These are phyloP conservation scores for Antheraea assamensis DNA, from an alignment of 2,888 invertebrate species.

Conservation along the genomic window DNA sequence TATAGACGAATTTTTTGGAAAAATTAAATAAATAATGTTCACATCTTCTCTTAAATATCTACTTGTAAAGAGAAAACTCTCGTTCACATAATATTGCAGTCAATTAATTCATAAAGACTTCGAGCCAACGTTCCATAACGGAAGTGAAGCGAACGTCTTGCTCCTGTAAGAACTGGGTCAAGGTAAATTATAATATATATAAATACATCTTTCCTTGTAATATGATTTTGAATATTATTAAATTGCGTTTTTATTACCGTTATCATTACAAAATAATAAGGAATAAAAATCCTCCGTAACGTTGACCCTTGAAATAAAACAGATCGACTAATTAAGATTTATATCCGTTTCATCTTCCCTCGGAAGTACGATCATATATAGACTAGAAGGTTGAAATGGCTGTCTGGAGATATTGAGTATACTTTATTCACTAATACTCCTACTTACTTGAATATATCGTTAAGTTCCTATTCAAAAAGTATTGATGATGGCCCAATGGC, in stretches of 20 bases:
- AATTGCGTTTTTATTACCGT: background rate
- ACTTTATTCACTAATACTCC: no score
- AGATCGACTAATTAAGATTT: background rate
- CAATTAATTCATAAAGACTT: slow-evolving; percentile 10
- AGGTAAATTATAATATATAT: slow-evolving; percentile 15
- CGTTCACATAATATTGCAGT: background rate
- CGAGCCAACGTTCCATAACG: background rate
- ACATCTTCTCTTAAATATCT: background rate
- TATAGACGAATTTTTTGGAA: background rate
- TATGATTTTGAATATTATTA: slow-evolving; percentile 1
- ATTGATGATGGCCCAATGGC: no score
- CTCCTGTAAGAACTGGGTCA: slow-evolving; percentile 24
- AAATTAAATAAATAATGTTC: background rate
- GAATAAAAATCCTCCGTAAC: background rate
- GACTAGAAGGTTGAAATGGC: no score
- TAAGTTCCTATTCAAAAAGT: no score
- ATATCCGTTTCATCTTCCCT: background rate
- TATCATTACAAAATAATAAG: background rate
- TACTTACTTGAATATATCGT: no score
- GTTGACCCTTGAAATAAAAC: background rate
- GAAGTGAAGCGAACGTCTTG: background rate
- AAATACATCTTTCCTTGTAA: background rate
- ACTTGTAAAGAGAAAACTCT: background rate
- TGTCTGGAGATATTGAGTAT: no score
- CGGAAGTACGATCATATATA: background rate